Evolutionary conservation across 1,140 invertebrate species (phyloP).

Genomic region (Globodera rostochiensis): DNA sequence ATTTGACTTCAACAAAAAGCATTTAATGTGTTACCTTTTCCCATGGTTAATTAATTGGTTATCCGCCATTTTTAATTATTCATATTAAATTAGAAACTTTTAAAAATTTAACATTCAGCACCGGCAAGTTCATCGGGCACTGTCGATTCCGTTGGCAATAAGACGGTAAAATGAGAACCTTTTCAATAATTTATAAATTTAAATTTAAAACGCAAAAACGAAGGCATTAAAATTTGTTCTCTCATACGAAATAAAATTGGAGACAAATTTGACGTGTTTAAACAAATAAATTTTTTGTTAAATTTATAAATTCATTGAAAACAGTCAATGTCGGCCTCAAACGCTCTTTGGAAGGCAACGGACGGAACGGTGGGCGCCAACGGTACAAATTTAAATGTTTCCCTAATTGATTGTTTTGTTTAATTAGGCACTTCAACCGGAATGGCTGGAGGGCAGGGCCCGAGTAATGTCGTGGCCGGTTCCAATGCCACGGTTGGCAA

Average conservation of each 20-base stretch:
- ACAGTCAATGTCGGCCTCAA: constrained; percentile 17
- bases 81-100: neutral
- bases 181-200: no score
- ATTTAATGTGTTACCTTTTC: no score
- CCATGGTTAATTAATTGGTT: neutral
- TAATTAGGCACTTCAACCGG: constrained; percentile 15
- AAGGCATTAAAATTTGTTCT: no score
- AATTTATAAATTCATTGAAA: neutral
- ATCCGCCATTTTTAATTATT: no score
- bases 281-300: neutral
- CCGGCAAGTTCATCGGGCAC: neutral
- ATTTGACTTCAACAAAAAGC: no score
- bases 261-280: no score
- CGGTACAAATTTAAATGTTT: constrained; percentile 15
- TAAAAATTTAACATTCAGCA: neutral
- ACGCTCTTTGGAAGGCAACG: constrained; percentile 21
- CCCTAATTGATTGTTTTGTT: neutral
- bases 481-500: constrained; percentile 17
- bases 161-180: neutral
- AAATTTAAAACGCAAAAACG: no score
- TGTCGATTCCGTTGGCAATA: neutral
- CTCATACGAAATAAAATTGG: no score
- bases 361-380: constrained; percentile 19
- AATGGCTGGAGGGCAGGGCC: neutral
- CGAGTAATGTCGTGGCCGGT: constrained; percentile 3